Conservation (phyloP, 2,888 invertebrate genomes). For the Heliothis peltigera region DNA sequence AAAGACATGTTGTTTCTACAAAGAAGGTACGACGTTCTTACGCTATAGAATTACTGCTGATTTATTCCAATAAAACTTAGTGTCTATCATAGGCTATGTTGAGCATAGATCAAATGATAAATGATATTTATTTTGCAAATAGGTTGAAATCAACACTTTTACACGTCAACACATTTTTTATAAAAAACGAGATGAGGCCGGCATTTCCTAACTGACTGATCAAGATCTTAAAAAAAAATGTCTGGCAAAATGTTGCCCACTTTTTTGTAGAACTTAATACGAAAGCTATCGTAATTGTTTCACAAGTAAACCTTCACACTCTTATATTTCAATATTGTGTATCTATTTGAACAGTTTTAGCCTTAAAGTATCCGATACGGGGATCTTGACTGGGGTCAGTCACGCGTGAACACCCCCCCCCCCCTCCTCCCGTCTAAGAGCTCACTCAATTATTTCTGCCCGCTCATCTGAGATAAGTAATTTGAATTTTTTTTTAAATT, state of each 20-base stretch:
- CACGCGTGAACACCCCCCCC: conserved; percentile 36
- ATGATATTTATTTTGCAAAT: no score
- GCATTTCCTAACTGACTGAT: no score
- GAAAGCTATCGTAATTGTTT: not conserved
- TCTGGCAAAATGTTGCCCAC: not conserved
- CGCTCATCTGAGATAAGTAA: conserved; percentile 74
- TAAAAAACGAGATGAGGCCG: no score
- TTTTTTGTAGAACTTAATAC: not conserved
- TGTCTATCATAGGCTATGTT: no score
- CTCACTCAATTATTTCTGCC: conserved; percentile 77
- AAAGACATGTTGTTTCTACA: no score
- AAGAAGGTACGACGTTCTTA: no score
- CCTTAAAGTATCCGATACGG: conserved; percentile 38
- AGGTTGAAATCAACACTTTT: no score
- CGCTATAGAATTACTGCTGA: no score
- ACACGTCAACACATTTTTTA: no score
- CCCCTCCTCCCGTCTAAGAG: conserved; percentile 53
- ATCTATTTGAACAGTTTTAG: conserved; percentile 32
- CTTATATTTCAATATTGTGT: conserved; percentile 33
- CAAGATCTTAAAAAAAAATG: no score
- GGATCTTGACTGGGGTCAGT: conserved; percentile 38
- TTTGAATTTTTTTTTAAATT: conserved; percentile 67
- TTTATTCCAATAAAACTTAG: no score
- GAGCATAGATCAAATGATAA: no score
- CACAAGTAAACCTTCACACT: conserved; percentile 10